These are phyloP conservation scores for Parazoanthus atlanticus DNA, from an alignment of 92 coral and sea anemone species.

Conservation along the genomic window DNA sequence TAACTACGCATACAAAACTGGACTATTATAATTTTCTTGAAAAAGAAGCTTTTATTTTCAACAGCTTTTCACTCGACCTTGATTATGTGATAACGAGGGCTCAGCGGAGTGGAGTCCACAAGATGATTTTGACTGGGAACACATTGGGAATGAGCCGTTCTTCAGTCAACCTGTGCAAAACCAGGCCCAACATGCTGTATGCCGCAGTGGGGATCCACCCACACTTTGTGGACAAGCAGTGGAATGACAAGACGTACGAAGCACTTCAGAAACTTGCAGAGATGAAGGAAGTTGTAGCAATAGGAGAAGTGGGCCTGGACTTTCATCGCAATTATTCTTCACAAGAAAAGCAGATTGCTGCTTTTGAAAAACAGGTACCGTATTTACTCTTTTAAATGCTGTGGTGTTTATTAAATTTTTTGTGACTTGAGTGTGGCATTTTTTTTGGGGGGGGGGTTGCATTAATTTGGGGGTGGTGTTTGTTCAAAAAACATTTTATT, in stretches of 20 bases:
- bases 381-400: too few species aligned
- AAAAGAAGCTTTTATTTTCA: neutral
- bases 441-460: too few species aligned
- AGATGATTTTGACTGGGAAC: constrained; percentile 98
- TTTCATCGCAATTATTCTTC: constrained; percentile 93
- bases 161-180: constrained; percentile 80
- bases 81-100: constrained; percentile 93
- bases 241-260: constrained; percentile 74
- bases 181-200: constrained; percentile 81
- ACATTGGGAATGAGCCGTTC: constrained; percentile 86
- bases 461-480: too few species aligned
- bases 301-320: constrained; percentile 99
- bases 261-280: constrained; percentile 79
- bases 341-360: constrained; percentile 81
- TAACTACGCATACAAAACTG: too few species aligned
- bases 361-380: constrained; percentile 88
- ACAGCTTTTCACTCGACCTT: constrained; percentile 85
- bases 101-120: constrained; percentile 79
- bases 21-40: too few species aligned
- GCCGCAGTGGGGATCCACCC: constrained; percentile 98
- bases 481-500: too few species aligned
- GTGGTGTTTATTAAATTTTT: too few species aligned
- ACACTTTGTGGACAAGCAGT: constrained; percentile 92
- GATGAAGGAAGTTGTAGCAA: constrained; percentile 90
- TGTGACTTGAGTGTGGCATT: too few species aligned